phyloP scores from a whole-genome alignment of 2,888 invertebrate species.

The Dinocampus coccinellae region DNA sequence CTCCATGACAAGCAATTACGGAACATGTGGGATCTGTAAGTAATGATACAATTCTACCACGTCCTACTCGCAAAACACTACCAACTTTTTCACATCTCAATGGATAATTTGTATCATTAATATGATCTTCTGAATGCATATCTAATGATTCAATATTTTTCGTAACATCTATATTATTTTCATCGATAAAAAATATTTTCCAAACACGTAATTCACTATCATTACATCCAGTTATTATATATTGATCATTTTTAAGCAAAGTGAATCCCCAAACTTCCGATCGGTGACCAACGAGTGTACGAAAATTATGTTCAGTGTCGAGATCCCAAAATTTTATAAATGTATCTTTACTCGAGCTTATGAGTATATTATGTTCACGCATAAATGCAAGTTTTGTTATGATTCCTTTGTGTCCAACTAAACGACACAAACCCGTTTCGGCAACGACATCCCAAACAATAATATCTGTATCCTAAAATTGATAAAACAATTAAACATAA shows the following conservation, averaged over 20 bases:
- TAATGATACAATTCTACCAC: conserved; percentile 84
- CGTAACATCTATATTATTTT: conserved; percentile 63
- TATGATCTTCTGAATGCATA: conserved; percentile 71
- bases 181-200: conserved; percentile 76
- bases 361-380: conserved; percentile 77
- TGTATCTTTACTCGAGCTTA: conserved; percentile 92
- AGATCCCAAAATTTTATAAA: conserved; percentile 98
- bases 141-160: conserved; percentile 72
- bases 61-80: conserved; percentile 82
- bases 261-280: conserved; percentile 91
- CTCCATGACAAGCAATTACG: conserved; percentile 86
- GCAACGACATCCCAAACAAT: conserved; percentile 96
- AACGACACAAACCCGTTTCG: conserved; percentile 88
- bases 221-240: conserved; percentile 89
- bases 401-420: conserved; percentile 92
- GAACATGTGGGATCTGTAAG: conserved; percentile 79
- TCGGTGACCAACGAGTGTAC: conserved; percentile 90
- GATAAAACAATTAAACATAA: conserved; percentile 17
- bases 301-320: conserved; percentile 94
- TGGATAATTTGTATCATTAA: conserved; percentile 75
- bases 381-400: conserved; percentile 87
- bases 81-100: conserved; percentile 85
- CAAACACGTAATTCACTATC: conserved; percentile 90
- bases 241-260: conserved; percentile 82
- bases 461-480: conserved; percentile 87